Evolutionary conservation across 2,113 vertebrate genomes (phyloP).

Genomic region (Ranitomeya imitator): DNA sequence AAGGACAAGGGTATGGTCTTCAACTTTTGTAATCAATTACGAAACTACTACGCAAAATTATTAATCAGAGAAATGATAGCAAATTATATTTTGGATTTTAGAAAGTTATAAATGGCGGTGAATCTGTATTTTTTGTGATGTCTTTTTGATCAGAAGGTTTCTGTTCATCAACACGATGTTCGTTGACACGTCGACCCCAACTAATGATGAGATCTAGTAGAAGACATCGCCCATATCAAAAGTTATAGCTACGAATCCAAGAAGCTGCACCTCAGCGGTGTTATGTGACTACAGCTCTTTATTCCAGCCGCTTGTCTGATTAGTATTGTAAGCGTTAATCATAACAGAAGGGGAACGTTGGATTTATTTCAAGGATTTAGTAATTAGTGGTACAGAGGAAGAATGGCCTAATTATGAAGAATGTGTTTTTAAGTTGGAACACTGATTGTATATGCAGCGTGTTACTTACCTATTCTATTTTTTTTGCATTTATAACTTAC

Average conservation of each 20-base stretch:
- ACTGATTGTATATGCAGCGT: not conserved
- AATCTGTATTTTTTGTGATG: too few species aligned
- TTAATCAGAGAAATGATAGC: too few species aligned
- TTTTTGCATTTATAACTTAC: not conserved
- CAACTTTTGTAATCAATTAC: not conserved
- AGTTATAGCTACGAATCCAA: not conserved
- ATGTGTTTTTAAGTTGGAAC: not conserved
- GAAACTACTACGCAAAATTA: too few species aligned
- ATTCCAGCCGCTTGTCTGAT: not conserved
- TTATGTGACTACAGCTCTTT: not conserved
- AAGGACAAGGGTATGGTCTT: not conserved
- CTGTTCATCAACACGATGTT: not conserved
- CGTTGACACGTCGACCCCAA: not conserved
- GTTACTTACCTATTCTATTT: not conserved
- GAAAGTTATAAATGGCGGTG: too few species aligned
- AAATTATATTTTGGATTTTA: too few species aligned
- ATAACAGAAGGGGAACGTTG: not conserved
- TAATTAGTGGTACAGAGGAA: not conserved
- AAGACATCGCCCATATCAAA: not conserved
- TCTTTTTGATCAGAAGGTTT: not conserved
- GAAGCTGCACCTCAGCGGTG: not conserved
- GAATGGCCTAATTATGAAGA: not conserved
- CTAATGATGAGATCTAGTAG: not conserved
- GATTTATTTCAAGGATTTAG: slow-evolving; percentile 9
- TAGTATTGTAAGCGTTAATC: slow-evolving; percentile 17